Evolutionary conservation across 1,140 invertebrate genomes (phyloP), one percentile per base, ranked within the genome.

Genomic region (Drosophila ercepeae): DNA sequence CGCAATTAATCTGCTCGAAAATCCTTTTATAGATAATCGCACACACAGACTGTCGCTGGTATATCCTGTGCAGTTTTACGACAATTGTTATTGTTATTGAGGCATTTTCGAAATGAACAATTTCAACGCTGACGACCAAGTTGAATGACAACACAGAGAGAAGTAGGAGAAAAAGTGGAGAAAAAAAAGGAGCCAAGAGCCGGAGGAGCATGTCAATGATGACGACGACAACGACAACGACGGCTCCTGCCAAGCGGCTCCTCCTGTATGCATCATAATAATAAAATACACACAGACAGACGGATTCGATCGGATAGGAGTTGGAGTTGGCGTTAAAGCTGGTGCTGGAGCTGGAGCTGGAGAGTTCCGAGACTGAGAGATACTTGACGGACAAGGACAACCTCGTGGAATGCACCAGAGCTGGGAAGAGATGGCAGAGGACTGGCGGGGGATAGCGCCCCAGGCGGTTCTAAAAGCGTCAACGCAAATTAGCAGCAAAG

Each of bases 31-130:
- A 84, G 81, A 84, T 84, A 84, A 84, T 84, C 81, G 69, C 60
- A 75, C 81, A 86, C 77, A 81, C 51, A 65, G 44, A 70, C 42
- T 48, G 61, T 39, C 46, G 45, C 51, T 6, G 32, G 63, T 58
- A 53, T 78, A 82, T 88, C 82, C 82, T 88, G 75, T 73, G 83
- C 78, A 89, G 82, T 88, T 88, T 88, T 88, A 88, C 78, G 83
- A 83, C 83, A 88, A 88, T 88, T 88, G 83, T 88, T 88, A 88
- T 88, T 89, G 83, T 88, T 88, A 88, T 88, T 88, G 83, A 89
- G 83, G 84, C 83, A 88, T 88, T 89, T 89, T 84, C 83, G 84
- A 88, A 88, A 89, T 89, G 83, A 89, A 89, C 83, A 88, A 84
- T 88, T 88, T 78, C 71, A 70, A 60, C 83, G 63, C 74, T 89